Conservation (phyloP, 2,888 invertebrate genomes). For the Maniola hyperantus region DNA sequence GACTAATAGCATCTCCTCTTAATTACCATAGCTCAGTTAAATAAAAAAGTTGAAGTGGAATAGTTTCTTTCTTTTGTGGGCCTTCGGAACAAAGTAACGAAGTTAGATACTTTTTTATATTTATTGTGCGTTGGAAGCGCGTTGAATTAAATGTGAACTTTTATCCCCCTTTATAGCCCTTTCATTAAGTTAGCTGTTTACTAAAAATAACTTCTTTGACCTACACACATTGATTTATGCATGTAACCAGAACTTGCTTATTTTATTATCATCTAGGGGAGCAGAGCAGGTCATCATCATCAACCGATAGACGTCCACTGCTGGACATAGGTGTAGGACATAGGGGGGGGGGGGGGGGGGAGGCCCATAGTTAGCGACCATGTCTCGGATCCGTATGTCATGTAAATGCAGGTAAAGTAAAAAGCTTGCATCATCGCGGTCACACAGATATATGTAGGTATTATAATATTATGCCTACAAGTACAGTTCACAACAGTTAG, state of each 20-base stretch:
- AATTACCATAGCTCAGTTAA: conserved; percentile 66
- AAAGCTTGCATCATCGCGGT: not conserved
- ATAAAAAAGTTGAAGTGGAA: conserved; percentile 57
- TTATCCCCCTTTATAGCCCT: conserved; percentile 21
- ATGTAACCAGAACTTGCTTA: not conserved
- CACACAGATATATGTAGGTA: no score
- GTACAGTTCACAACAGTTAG: no score
- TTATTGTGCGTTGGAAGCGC: conserved; percentile 41
- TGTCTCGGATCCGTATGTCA: no score
- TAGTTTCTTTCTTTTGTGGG: conserved; percentile 55
- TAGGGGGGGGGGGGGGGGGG: no score
- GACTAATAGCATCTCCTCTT: conserved; percentile 59
- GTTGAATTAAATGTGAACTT: conserved; percentile 42
- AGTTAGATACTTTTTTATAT: conserved; percentile 42
- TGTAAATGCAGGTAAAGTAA: no score
- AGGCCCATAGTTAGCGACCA: no score
- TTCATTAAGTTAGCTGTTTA: conserved; percentile 23
- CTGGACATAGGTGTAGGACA: no score
- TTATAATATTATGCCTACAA: no score
- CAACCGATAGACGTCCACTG: no score
- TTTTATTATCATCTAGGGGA: not conserved
- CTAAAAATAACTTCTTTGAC: not conserved
- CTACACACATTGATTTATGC: no score
- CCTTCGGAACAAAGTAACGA: conserved; percentile 48
- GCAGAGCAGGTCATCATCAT: no score